phyloP scores from a whole-genome alignment of 2,797 vertebrate genomes.

The Xiphorhynchus erythropygius region DNA sequence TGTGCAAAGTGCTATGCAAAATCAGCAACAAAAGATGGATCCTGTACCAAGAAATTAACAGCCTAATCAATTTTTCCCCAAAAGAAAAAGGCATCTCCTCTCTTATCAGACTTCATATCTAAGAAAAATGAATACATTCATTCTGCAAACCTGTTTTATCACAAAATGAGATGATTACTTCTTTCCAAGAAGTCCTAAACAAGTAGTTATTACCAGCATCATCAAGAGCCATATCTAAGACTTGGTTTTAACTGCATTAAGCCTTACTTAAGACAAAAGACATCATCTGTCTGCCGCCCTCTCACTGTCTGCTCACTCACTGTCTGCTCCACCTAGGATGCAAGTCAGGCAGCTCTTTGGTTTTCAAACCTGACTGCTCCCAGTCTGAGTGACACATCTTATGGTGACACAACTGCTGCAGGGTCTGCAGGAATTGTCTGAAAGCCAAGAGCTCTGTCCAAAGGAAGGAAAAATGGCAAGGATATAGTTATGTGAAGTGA shows the following conservation, averaged over 20 bases:
- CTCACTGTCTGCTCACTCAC: not conserved
- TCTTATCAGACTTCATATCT: not conserved
- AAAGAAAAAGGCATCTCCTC: not conserved
- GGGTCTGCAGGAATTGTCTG: conserved; percentile 51
- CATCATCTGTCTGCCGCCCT: not conserved
- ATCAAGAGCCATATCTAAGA: not conserved
- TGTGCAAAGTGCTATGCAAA: not conserved
- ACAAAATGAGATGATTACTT: not conserved
- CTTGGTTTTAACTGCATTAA: conserved; percentile 1
- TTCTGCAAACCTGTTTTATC: not conserved
- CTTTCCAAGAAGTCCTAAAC: not conserved
- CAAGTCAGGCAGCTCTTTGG: not conserved
- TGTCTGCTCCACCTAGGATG: not conserved
- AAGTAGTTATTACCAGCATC: not conserved
- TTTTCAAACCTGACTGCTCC: conserved; percentile 55
- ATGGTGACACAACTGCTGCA: conserved; percentile 60
- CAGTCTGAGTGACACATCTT: conserved; percentile 41
- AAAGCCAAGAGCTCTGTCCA: conserved; percentile 48
- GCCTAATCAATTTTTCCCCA: not conserved
- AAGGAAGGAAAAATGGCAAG: conserved; percentile 11
- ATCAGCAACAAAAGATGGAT: not conserved
- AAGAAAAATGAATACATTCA: not conserved
- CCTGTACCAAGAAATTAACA: not conserved
- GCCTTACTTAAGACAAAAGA: not conserved
- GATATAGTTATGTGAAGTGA: not conserved